phyloP scores from a whole-genome alignment of 37 sponge, comb jelly and placozoan species.

The Ephydatia muelleri region DNA sequence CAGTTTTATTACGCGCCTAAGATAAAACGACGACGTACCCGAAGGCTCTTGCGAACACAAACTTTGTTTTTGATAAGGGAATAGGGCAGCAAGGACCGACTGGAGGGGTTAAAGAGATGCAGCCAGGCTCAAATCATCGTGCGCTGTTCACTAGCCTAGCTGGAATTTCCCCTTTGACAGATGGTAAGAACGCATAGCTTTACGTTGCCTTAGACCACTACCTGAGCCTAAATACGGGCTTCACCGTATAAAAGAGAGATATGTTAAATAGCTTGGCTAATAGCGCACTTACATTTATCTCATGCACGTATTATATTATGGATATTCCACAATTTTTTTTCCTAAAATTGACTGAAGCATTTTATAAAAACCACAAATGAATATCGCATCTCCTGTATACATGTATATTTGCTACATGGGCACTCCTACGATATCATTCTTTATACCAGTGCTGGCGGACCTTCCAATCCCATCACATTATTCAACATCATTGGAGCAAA shows the following conservation, averaged over 20 bases:
- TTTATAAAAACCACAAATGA: neutral
- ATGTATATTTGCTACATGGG: too few species aligned
- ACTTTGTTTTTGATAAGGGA: neutral
- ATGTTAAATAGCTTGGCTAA: neutral
- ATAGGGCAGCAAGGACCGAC: too few species aligned
- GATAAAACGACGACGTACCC: neutral
- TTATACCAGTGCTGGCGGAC: constrained; percentile 59
- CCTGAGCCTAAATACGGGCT: neutral
- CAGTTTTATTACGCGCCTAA: neutral
- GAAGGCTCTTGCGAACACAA: neutral
- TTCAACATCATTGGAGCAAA: constrained; percentile 49
- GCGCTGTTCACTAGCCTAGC: constrained; percentile 50
- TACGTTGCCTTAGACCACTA: neutral
- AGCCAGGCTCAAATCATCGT: neutral
- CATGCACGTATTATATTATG: neutral
- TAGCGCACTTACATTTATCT: neutral
- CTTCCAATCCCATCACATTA: constrained; percentile 63
- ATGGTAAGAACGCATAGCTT: constrained; percentile 35
- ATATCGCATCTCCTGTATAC: too few species aligned
- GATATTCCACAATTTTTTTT: neutral
- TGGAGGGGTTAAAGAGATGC: neutral
- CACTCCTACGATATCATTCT: too few species aligned
- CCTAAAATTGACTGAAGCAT: neutral
- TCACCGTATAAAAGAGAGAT: neutral
- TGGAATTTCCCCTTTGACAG: constrained; percentile 47